Conservation (phyloP, 2,888 invertebrate genomes). For the Ophion slaviceki region DNA sequence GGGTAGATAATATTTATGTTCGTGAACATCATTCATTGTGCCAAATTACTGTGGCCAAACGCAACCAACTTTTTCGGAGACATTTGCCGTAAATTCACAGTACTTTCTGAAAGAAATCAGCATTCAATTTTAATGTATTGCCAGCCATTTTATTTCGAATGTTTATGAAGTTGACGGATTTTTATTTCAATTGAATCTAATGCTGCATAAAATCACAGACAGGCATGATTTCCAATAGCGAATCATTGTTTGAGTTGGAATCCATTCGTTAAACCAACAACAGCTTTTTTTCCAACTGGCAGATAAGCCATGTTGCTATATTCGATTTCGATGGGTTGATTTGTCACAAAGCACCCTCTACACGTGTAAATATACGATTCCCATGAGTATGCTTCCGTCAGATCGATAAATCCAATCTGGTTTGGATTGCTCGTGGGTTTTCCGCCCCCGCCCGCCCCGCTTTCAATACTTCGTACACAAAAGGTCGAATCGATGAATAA, state of each 20-base stretch:
- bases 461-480: neutral
- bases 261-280: neutral
- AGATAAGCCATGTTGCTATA: neutral
- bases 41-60: too few species aligned
- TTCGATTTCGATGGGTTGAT: neutral
- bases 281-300: neutral
- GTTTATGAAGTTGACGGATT: neutral
- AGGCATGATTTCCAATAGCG: neutral
- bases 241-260: neutral
- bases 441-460: neutral
- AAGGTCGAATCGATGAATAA: conserved; percentile 55
- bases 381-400: neutral
- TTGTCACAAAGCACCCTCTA: neutral
- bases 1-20: too few species aligned
- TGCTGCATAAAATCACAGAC: neutral
- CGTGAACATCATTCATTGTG: too few species aligned
- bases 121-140: neutral
- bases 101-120: too few species aligned
- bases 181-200: neutral
- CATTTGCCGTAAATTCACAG: neutral
- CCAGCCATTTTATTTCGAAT: neutral
- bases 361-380: conserved; percentile 1
- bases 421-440: neutral
- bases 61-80: neutral
- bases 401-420: conserved; percentile 18